A percentile compares a stretch with the other conserved stretches of the same genome.
Evolutionary conservation across 2,888 invertebrate genomes (phyloP).

Genomic region (Arge pagana): DNA sequence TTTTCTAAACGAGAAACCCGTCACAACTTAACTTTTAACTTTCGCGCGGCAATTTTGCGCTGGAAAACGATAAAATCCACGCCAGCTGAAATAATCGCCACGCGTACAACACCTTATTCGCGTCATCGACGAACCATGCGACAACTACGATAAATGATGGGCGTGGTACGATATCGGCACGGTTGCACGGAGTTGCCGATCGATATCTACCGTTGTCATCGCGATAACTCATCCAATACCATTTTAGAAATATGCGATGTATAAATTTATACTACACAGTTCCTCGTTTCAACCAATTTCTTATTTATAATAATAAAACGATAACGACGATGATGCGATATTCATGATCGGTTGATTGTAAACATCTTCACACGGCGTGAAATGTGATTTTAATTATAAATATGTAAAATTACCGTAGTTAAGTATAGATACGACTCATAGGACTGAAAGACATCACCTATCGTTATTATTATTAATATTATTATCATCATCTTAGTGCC

Average conservation of each 20-base stretch:
- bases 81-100: too few species aligned
- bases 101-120: too few species aligned
- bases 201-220: neutral
- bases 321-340: conserved; percentile 14
- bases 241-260: neutral
- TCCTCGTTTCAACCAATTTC: conserved; percentile 51
- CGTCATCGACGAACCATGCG: too few species aligned
- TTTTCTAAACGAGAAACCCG: too few species aligned
- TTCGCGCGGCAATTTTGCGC: too few species aligned
- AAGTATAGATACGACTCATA: conserved; percentile 32
- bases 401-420: conserved; percentile 27
- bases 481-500: conserved; percentile 41
- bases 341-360: conserved; percentile 22
- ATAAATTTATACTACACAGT: conserved; percentile 40
- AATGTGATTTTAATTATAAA: conserved; percentile 44
- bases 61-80: too few species aligned
- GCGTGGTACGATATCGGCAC: too few species aligned
- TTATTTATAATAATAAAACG: conserved; percentile 35
- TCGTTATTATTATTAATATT: too few species aligned
- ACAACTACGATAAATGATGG: too few species aligned
- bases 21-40: too few species aligned
- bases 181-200: too few species aligned
- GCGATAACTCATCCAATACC: conserved; percentile 6
- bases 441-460: conserved; percentile 51
- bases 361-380: conserved; percentile 39